Conservation (phyloP, 1,140 invertebrate species). For the Brachionus asplanchnoidis region DNA sequence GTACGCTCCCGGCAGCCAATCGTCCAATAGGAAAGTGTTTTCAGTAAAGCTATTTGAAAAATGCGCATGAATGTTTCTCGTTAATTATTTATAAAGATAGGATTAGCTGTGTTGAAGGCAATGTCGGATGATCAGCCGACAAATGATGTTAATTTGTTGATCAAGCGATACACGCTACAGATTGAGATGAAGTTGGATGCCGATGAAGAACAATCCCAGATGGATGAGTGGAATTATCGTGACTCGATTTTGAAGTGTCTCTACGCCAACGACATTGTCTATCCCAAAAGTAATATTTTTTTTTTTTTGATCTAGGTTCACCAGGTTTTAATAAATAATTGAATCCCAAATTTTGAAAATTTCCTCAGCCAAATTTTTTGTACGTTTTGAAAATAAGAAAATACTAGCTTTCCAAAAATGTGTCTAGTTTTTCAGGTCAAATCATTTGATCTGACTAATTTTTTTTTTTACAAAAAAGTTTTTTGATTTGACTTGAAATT, state of each 20-base stretch:
- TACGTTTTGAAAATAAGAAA: no score
- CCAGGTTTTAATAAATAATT: no score
- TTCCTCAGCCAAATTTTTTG: no score
- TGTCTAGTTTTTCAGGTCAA: no score
- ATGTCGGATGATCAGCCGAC: neutral
- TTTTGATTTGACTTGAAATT: no score
- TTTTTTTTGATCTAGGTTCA: neutral
- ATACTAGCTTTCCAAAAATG: no score
- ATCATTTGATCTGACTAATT: no score
- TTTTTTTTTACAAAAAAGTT: no score
- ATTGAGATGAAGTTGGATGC: neutral
- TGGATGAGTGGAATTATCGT: constrained; percentile 18
- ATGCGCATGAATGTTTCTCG: neutral
- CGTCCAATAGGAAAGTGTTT: neutral
- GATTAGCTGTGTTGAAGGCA: constrained; percentile 20
- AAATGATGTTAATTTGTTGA: neutral
- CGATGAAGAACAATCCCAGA: neutral
- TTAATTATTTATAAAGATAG: neutral
- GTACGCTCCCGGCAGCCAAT: neutral
- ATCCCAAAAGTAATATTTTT: neutral
- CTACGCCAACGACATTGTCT: neutral
- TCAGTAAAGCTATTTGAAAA: neutral
- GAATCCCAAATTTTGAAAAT: no score
- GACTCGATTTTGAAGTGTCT: constrained; percentile 31
- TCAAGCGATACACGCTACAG: constrained; percentile 19